Evolutionary conservation across 2,113 vertebrate species (phyloP), one percentile per base, ranked within the genome.

Genomic region (Microtus richardsoni): DNA sequence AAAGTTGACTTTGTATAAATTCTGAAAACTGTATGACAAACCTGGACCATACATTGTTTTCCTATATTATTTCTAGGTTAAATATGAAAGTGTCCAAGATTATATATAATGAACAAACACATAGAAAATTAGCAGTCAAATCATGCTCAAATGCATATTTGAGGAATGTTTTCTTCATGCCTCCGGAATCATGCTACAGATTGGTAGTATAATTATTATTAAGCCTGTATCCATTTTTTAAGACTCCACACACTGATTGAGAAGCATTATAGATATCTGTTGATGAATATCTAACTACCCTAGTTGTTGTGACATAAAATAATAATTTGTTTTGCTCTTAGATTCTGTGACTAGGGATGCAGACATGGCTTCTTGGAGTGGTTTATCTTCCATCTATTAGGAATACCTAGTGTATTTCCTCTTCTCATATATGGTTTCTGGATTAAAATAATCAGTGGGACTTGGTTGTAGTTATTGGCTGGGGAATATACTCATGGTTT

Each of bases 61-160:
- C 33, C 28, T 84, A 6, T 79, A 19, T 39, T 47, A 78, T 92
- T 94, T 94, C 49, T 24, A 44, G 68, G 68, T 14, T 24, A 92
- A 78, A 80, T 74, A 13, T 88, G 4, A 22, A 92, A 39, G 71
- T 86, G 89, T 97, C 39, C 30, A 92, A 71, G 60, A 95, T 39
- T 78, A 28, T 28, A 36, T 86, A 60, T 85, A 88, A 13, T 26
- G 70, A 26, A 47, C 58, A 95, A 8, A 58, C 21, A 49, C 19
- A 44, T 52, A 71, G 44, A 44, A 60, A 33, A 66, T 71, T 80
- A 70, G 36, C 2, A 22, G 33, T 87, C 68, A 85, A 30, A 83
- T 1, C 12, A 78, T 24, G 14, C 62, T 33, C 85, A 22, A 24
- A 11, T 24, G 95, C 14, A 16, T 88, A 90, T 47, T 84, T 84